Base-by-base conservation (phyloP, 2,797 vertebrate genomes). In the Meriones psammophilus region DNA sequence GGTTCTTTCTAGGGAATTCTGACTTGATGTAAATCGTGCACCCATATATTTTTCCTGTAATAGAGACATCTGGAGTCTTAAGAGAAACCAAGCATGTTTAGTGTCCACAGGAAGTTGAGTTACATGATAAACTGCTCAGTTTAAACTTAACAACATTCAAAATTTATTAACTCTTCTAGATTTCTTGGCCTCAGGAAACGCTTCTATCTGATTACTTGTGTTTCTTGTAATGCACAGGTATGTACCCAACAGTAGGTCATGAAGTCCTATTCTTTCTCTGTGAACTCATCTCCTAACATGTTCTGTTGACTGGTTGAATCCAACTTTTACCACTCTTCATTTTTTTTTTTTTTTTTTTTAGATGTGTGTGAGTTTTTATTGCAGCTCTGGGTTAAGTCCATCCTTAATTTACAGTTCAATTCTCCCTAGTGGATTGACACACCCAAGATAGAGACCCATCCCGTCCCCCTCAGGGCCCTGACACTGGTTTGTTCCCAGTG, bases 361-460 rank as follows among this genome's bases (percentile, higher is more conserved):
- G 17, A 39, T 76, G 99, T 94, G 87, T 28, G 46, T 66, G n/a
- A 80, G 18, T 30, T 80, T 98, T 98, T 98, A 97, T 97, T 98
- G 81, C 71, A 74, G 64, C 88, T 95, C 87, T 39, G 15, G 56
- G 28, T 46, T 26, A 56, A 89, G 93, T 87, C 79, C 89, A 54
- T 69, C 13, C 22, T n/a, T 73, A 10, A 58, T 73, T 73, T 20
- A 88, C 28, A 73, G 68, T 73, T n/a, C n/a, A 2, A 71, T 58
- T 84, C 62, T 39, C 20, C 68, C 5, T 5, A 24, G 69, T 36
- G 60, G 30, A 33, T 66, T n/a, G 17, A 0, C 2, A 69, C 12
- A 54, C 80, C 68, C 83, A 54, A 15, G 64, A 33, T 42, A 50
- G 1, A 30, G 4, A 42, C n/a, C 73, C 79, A 77, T 24, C n/a